Conservation (phyloP, 2,113 vertebrate species). For the Sinocyclocheilus maitianheensis region DNA sequence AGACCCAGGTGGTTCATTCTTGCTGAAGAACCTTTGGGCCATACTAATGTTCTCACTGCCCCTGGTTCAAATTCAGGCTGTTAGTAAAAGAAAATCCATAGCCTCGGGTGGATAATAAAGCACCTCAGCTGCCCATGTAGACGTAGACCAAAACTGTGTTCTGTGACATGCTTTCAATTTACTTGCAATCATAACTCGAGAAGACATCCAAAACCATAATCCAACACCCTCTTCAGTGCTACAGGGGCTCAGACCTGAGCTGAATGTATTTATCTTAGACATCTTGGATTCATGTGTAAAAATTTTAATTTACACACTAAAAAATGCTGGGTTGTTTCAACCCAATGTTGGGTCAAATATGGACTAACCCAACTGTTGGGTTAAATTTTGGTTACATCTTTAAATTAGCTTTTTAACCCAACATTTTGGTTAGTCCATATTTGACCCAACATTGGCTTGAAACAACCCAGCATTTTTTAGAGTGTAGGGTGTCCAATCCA, state of each 20-base stretch:
- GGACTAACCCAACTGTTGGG: too few relatives aligned
- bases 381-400: too few relatives aligned
- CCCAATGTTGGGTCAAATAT: too few relatives aligned
- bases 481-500: background rate
- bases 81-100: constrained; percentile 37
- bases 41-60: constrained; percentile 31
- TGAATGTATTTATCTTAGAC: background rate
- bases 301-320: too few relatives aligned
- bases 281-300: background rate
- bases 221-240: background rate
- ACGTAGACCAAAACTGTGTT: background rate
- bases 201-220: constrained; percentile 12
- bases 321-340: too few relatives aligned
- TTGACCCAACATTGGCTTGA: too few relatives aligned
- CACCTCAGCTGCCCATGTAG: constrained; percentile 29
- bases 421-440: too few relatives aligned
- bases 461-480: too few relatives aligned
- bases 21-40: constrained; percentile 43
- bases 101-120: constrained; percentile 30
- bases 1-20: constrained; percentile 60
- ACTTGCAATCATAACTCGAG: constrained; percentile 18
- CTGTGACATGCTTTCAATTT: constrained; percentile 36
- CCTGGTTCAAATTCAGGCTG: constrained; percentile 27
- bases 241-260: background rate
- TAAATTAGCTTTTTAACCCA: too few relatives aligned